Evolutionary conservation across 2,797 vertebrate species (phyloP), one percentile per base, ranked within the genome.

Genomic region (Argentina silus): DNA sequence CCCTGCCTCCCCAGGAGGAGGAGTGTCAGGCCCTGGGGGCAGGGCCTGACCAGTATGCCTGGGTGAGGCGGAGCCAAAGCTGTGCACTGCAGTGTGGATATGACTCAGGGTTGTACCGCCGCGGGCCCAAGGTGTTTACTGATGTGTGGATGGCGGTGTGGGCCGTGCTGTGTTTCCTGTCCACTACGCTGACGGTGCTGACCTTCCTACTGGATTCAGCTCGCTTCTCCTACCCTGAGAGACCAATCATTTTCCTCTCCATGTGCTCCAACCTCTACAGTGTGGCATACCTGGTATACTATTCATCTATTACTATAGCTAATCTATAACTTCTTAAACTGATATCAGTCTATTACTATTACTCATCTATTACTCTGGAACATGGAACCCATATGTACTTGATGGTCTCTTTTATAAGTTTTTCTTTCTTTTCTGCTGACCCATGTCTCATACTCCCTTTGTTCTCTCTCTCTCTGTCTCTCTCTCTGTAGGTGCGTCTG

Each of bases 201-300:
- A 99, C 98, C 75, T 99, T 99, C 83, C 93, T 99, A 79, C 91
- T 99, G 77, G 98, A 99, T 87, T 98, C 98, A 0, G 96, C 96
- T 55, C 94, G 98, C 61, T 99, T 99, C 90, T 98, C 97, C 75
- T 99, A 99, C 90, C 98, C 98, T 0, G 97, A 99, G 86, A 93
- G 98, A 61, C 97, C 98, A 83, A 98, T 99, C 91, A 99, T 98
- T 87, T 99, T 99, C 85, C 93, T 99, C 70, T 99, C 97, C 86
- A 98, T 99, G 97, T 99, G 98, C 93, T 99, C 97, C 85, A 99
- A 99, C 90, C 96, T 99, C 91, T 99, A 99, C 95, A 99, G 97
- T 85, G 96, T 99, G 62, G 98, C 97, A 88, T 99, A 97, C 91
- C 93, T 99, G 92, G 97, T 93, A 15, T 36, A 36, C 27, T 36